Evolutionary conservation across 2,113 vertebrate species (phyloP).

Genomic region (Pluvialis apricaria): DNA sequence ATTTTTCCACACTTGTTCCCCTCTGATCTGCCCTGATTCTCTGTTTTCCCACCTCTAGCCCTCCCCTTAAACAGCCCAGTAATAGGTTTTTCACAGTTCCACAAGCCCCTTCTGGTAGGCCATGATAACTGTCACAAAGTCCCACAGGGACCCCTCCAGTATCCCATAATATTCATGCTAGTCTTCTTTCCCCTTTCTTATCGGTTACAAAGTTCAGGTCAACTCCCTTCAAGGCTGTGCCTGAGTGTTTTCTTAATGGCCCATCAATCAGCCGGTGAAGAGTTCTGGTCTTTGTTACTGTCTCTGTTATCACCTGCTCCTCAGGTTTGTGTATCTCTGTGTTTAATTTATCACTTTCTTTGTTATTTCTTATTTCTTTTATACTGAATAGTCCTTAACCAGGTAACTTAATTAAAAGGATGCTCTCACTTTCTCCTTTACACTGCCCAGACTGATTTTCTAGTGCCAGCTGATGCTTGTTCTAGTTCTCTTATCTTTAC

Average conservation of each 20-base stretch:
- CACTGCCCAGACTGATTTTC: not conserved
- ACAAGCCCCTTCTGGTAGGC: not conserved
- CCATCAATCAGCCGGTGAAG: not conserved
- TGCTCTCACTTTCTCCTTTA: not conserved
- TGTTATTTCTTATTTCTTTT: not conserved
- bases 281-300: not conserved
- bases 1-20: not conserved
- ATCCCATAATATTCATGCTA: not conserved
- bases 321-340: not conserved
- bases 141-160: not conserved
- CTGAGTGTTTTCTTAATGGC: not conserved
- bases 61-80: not conserved
- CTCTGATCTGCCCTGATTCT: not conserved
- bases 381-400: not conserved
- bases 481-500: not conserved
- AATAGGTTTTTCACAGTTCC: not conserved
- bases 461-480: not conserved
- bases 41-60: not conserved
- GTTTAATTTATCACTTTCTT: not conserved
- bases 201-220: not conserved
- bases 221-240: not conserved
- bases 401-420: not conserved
- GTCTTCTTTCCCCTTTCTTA: not conserved
- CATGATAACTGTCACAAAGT: not conserved
- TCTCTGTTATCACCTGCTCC: not conserved